Evolutionary conservation across 2,888 invertebrate species (phyloP), one percentile per base, ranked within the genome.

Genomic region (Asteroscopus sphinx): DNA sequence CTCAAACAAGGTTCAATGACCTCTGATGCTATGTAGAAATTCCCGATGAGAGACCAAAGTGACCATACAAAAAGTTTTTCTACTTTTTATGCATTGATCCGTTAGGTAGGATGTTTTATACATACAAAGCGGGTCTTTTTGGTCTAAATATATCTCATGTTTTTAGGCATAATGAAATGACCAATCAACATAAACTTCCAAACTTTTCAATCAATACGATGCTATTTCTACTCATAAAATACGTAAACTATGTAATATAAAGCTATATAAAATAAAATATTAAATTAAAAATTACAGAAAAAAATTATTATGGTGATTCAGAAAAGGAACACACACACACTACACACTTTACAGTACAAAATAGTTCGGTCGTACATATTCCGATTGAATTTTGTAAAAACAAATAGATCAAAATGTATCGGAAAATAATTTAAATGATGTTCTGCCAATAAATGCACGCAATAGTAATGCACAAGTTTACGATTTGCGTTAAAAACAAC

Each of bases 1-100:
- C 53, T 48, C 58, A 55, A 56, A 59, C 39, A 44, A 39, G 67
- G 70, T 55, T 76, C 63, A 63, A 45, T 46, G 73, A 68, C 66
- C 68, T 39, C 8, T 39, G 30, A 42, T 53, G 42, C 48, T 48
- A 35, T 41, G 40, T 55, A 48, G 26, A 54, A 54, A 54, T 66
- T 66, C 58, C 32, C 12, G 33, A 30, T 51, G 33, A 62, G 41
- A 36, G 58, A 15, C 53, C 35, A 32, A n/a, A 53, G 30, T 47
- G 30, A 32, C 28, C 30, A 42, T 17, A 65, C 37, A 56, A 51
- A 60, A 41, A 45, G 26, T 7, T 59, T 7, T 59, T 53, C 33
- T 40, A 48, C 39, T 56, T 68, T 42, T 42, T 56, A 67, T 44
- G 16, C 35, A 35, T 49, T 51, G 55, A 35, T 49, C 37, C 49